Base-by-base conservation (phyloP, 30 jellyfish, hydroid and myxozoan genomes). In the Chironex yamaguchii region DNA sequence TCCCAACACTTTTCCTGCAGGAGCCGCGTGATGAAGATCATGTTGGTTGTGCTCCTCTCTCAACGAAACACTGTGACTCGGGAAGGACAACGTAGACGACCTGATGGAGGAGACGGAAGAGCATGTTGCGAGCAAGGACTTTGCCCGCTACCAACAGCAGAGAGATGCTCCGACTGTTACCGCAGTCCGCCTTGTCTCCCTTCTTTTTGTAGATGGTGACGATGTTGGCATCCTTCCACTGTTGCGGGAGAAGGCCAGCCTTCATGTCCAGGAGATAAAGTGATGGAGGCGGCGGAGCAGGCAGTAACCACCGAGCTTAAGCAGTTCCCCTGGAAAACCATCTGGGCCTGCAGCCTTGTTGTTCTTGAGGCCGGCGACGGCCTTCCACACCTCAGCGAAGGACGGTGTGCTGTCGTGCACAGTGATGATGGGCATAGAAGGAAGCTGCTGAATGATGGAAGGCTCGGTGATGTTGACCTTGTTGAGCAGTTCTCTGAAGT, bases 341-440 rank as follows among this genome's bases (percentile, higher is more conserved):
- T 12, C 79, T 3, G 67, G 12, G 20, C 79, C 66, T 6, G 79
- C 68, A 66, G 79, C 79, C 67, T 66, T 66, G 67, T 4, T 31
- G 66, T 26, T 66, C 68, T 66, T 66, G 35, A 66, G 68, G 24
- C 29, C 24, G 14, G 12, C 64, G 67, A 30, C 29, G 12, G 79
- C 79, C n/a, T 27, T 66, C 66, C 13, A 3, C 12, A 66, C 30
- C 22, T 66, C 79, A 4, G 21, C 62, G 4, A 14, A 12, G 67
- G 79, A 2, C 2, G 79, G 79, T 25, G 29, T 14, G 79, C 30
- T 62, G 9, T 66, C 67, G 11, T 24, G 79, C 9, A 24, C 64
- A 4, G 67, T 14, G 21, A 4, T 30, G 13, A 30, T 26, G 30
- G 79, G 79, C 14, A 6, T 53, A 4, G 21, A 23, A 3, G 62